These are phyloP conservation scores for Pogoniulus pusillus DNA, from an alignment of 2,797 vertebrate species.

Conservation along the genomic window DNA sequence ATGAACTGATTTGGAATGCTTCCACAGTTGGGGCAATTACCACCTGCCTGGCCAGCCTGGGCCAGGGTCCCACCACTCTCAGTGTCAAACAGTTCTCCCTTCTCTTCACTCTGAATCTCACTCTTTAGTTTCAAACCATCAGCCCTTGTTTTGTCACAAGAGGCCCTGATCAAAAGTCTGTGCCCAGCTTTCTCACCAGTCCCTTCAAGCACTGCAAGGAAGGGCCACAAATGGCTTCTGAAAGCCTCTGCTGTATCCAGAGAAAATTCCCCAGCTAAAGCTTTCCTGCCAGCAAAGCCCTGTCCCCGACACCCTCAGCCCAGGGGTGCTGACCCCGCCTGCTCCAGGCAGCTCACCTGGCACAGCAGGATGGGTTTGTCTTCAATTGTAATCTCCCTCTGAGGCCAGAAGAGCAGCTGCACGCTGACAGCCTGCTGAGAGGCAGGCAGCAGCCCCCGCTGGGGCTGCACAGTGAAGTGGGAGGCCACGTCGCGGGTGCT, in stretches of 20 bases:
- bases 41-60: too few relatives aligned
- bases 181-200: too few relatives aligned
- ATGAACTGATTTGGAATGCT: too few relatives aligned
- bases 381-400: slow-evolving; percentile 77
- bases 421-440: slow-evolving; percentile 72
- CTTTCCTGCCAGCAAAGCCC: not conserved
- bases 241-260: not conserved
- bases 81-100: not conserved
- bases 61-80: not conserved
- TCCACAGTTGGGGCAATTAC: too few relatives aligned
- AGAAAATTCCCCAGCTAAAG: not conserved
- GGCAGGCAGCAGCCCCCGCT: slow-evolving; percentile 75
- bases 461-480: slow-evolving; percentile 80
- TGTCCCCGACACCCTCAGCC: not conserved
- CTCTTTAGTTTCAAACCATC: not conserved
- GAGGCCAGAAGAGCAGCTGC: slow-evolving; percentile 80
- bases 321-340: accelerated
- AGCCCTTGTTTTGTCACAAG: not conserved
- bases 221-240: too few relatives aligned
- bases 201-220: not conserved
- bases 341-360: slow-evolving; percentile 78
- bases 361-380: slow-evolving; percentile 83
- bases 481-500: slow-evolving; percentile 66
- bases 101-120: not conserved
- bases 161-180: not conserved